These are phyloP conservation scores for Tachystola acroxantha DNA, from an alignment of 2,888 invertebrate genomes.

Conservation along the genomic window DNA sequence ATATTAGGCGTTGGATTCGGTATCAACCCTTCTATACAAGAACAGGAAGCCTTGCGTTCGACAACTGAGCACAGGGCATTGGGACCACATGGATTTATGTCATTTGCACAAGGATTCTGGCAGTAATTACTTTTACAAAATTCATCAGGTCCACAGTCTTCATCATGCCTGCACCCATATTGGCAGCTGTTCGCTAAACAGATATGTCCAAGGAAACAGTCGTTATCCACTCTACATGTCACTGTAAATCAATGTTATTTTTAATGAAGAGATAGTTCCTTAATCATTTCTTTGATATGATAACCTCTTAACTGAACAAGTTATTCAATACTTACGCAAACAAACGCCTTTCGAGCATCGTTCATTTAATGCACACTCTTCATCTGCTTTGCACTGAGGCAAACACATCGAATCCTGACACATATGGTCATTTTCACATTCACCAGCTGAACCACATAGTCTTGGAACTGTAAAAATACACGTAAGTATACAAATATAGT, in stretches of 20 bases:
- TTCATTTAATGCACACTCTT: slow-evolving; percentile 93
- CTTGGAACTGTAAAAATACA: slow-evolving; percentile 81
- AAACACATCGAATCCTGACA: slow-evolving; percentile 91
- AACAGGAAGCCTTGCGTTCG: slow-evolving; percentile 89
- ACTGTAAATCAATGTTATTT: slow-evolving; percentile 67
- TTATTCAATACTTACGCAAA: slow-evolving; percentile 78
- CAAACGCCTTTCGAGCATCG: slow-evolving; percentile 90
- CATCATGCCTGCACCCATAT: slow-evolving; percentile 91
- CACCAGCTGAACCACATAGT: slow-evolving; percentile 83
- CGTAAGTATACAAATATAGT: slow-evolving; percentile 4
- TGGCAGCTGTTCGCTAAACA: slow-evolving; percentile 91
- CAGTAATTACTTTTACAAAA: slow-evolving; percentile 90
- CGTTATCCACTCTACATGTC: slow-evolving; percentile 93
- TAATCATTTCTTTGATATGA: no score
- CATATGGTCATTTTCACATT: slow-evolving; percentile 84
- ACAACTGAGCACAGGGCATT: slow-evolving; percentile 89
- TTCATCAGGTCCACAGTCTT: slow-evolving; percentile 91
- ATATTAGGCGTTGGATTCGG: slow-evolving; percentile 93
- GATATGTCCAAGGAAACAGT: slow-evolving; percentile 94
- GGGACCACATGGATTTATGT: slow-evolving; percentile 88
- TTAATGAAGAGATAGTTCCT: no score
- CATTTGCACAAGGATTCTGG: slow-evolving; percentile 83
- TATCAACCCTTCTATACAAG: slow-evolving; percentile 87
- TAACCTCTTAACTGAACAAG: not conserved
- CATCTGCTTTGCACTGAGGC: slow-evolving; percentile 85